A percentile compares a stretch with the other conserved stretches of the same genome.
Evolutionary conservation across 2,888 invertebrate genomes (phyloP).

Genomic region (Pharmacophagus antenor): DNA sequence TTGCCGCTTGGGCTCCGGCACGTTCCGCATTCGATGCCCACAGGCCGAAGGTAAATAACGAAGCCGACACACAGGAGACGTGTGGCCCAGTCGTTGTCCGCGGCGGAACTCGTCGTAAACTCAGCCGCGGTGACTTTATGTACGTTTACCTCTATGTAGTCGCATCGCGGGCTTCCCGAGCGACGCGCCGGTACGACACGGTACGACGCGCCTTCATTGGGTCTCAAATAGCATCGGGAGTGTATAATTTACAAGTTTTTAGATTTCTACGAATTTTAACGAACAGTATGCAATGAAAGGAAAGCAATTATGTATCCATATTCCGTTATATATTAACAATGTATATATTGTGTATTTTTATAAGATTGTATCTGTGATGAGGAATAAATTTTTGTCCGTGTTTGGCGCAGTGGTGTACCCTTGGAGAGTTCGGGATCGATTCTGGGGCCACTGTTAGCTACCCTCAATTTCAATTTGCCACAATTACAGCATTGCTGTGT

Average conservation of each 20-base stretch:
- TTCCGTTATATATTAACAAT: no score
- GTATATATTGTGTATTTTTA: no score
- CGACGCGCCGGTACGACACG: conserved; percentile 22
- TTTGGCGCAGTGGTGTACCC: no score
- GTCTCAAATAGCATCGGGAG: conserved; percentile 28
- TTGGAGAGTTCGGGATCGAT: no score
- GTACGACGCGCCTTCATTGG: conserved; percentile 16
- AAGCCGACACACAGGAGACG: conserved; percentile 39
- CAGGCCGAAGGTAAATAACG: conserved; percentile 41
- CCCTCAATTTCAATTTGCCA: no score
- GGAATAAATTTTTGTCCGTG: no score
- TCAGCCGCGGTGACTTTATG: conserved; percentile 51
- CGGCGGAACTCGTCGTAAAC: conserved; percentile 59
- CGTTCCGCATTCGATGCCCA: conserved; percentile 59
- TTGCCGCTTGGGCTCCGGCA: conserved; percentile 64
- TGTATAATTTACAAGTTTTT: not conserved
- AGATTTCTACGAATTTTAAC: not conserved
- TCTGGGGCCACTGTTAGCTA: no score
- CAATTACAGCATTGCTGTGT: no score
- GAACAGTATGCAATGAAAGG: not conserved
- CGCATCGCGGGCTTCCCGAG: conserved; percentile 27
- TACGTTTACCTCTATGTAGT: conserved; percentile 26
- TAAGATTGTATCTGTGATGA: no score
- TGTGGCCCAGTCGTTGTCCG: conserved; percentile 53
- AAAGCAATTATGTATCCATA: not conserved